Evolutionary conservation across 2,797 vertebrate species (phyloP).

Genomic region (Benthosema pterotum): DNA sequence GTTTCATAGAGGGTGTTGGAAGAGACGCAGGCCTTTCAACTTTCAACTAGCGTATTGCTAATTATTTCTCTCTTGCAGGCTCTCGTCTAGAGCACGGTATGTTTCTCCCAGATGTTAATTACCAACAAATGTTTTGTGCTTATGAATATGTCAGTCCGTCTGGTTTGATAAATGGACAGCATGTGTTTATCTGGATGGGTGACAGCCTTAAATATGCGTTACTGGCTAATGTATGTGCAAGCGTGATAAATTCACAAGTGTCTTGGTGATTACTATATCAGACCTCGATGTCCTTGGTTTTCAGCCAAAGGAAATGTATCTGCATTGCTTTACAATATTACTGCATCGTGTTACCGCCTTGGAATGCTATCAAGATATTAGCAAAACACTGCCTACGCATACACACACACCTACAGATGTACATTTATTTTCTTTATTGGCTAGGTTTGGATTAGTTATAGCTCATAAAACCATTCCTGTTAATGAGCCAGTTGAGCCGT

Average conservation of each 20-base stretch:
- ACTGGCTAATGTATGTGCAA: conserved; percentile 23
- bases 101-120: conserved; percentile 65
- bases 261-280: conserved; percentile 10
- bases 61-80: conserved; percentile 51
- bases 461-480: neutral
- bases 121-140: conserved; percentile 65
- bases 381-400: neutral
- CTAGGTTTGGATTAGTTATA: neutral
- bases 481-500: neutral
- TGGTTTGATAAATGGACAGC: conserved; percentile 48
- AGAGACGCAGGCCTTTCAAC: conserved; percentile 47
- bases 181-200: conserved; percentile 54
- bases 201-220: conserved; percentile 51
- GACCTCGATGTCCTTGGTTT: conserved; percentile 28
- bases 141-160: conserved; percentile 51
- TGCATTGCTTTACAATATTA: conserved; percentile 15
- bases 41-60: conserved; percentile 45
- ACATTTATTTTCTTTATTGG: neutral
- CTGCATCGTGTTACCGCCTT: conserved; percentile 46
- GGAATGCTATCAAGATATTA: conserved; percentile 21
- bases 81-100: conserved; percentile 60
- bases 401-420: neutral
- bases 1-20: conserved; percentile 35
- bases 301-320: conserved; percentile 12
- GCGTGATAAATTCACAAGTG: conserved; percentile 23